Evolutionary conservation across 2,888 invertebrate species (phyloP).

Genomic region (Chrysina gloriosa): DNA sequence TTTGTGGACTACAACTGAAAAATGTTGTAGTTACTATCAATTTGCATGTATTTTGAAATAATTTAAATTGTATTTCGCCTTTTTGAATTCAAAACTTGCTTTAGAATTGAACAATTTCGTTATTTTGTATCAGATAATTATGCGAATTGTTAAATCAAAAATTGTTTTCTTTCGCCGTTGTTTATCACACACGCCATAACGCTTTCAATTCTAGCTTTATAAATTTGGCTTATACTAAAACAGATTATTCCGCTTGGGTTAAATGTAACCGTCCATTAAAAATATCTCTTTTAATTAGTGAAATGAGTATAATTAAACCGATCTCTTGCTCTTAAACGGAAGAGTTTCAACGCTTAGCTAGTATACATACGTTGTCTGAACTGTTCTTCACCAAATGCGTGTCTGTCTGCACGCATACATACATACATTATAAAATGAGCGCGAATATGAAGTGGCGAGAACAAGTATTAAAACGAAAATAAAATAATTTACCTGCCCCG

Average conservation of each 20-base stretch:
- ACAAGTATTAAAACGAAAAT: conserved; percentile 37
- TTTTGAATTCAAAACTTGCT: not conserved
- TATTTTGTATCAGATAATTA: not conserved
- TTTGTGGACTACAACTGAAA: no score
- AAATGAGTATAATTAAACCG: conserved; percentile 10
- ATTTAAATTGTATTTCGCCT: no score
- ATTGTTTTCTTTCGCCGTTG: not conserved
- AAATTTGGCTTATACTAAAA: conserved; percentile 1
- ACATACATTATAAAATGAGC: conserved; percentile 6
- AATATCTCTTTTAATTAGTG: conserved; percentile 26
- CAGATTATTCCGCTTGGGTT: not conserved
- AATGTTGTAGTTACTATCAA: no score
- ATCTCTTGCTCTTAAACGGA: not conserved
- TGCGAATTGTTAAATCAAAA: not conserved
- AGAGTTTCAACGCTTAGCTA: conserved; percentile 3
- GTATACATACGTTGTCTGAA: not conserved
- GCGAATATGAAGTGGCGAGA: not conserved
- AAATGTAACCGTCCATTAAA: conserved; percentile 11
- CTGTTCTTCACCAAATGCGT: conserved; percentile 1
- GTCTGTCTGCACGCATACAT: not conserved
- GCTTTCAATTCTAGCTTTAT: not conserved
- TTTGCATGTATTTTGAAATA: no score
- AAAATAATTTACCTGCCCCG: conserved; percentile 45
- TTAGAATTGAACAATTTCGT: not conserved
- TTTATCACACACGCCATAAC: not conserved